phyloP scores from a whole-genome alignment of 2,797 vertebrate species.

The Diceros bicornis region DNA sequence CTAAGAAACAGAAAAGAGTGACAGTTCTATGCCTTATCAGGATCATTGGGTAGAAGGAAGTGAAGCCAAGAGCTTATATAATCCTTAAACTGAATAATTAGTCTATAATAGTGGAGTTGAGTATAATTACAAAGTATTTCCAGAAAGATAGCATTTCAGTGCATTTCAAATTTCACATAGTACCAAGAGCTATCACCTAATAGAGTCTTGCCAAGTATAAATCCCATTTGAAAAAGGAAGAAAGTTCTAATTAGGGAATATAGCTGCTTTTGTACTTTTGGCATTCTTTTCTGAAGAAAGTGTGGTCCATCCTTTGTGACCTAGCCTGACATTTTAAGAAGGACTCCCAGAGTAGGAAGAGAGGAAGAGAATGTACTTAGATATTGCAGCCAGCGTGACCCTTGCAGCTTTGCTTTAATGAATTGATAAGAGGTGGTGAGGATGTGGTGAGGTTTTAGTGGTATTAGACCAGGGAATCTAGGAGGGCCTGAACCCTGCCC shows the following conservation, averaged over 20 bases:
- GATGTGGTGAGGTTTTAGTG: neutral
- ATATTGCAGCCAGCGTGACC: neutral
- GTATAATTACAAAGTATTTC: constrained; percentile 66
- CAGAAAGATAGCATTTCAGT: neutral
- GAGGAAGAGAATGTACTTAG: neutral
- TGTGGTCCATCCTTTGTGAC: neutral
- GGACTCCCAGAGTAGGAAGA: neutral
- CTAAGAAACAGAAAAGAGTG: neutral
- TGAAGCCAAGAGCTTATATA: constrained; percentile 26
- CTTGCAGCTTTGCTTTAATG: neutral
- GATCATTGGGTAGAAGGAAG: constrained; percentile 8
- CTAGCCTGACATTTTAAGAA: neutral
- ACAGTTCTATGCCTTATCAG: neutral
- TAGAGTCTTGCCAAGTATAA: constrained; percentile 22
- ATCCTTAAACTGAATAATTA: constrained; percentile 13
- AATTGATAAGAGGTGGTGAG: neutral
- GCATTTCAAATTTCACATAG: constrained; percentile 29
- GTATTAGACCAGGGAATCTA: neutral
- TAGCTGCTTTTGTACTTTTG: neutral
- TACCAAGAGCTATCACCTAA: neutral
- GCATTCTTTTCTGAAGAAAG: neutral
- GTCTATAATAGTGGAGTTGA: neutral
- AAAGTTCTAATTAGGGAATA: neutral
- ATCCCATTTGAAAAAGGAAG: neutral
- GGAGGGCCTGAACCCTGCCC: neutral